phyloP scores from a whole-genome alignment of 1,140 invertebrate species.

The Daktulosphaira vitifoliae region DNA sequence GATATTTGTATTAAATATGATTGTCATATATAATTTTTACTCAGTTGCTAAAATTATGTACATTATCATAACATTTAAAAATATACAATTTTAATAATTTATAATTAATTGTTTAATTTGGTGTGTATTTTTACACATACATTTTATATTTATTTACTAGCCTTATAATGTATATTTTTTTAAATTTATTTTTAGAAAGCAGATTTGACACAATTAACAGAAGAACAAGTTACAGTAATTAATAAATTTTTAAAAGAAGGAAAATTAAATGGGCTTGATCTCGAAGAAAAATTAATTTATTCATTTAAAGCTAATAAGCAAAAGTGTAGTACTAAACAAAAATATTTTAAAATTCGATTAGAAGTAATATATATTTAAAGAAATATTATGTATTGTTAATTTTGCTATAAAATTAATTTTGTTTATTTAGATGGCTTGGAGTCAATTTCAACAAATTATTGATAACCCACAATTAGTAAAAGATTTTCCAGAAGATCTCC shows the following conservation, averaged over 20 bases:
- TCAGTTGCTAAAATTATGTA: no score
- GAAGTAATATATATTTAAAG: constrained; percentile 41
- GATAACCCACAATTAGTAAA: constrained; percentile 54
- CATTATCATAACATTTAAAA: no score
- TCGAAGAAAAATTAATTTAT: constrained; percentile 41
- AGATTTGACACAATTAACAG: constrained; percentile 51
- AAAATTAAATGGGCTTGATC: constrained; percentile 63
- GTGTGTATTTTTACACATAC: no score
- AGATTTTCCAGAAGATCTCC: constrained; percentile 63
- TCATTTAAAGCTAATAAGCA: constrained; percentile 43
- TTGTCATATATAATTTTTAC: no score
- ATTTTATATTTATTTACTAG: no score
- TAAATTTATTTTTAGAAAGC: constrained; percentile 40
- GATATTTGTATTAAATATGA: no score
- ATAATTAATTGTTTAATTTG: no score
- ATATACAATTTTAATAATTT: no score
- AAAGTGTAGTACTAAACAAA: constrained; percentile 44
- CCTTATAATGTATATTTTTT: no score
- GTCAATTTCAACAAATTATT: constrained; percentile 57
- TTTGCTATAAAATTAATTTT: no score
- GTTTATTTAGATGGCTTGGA: constrained; percentile 47
- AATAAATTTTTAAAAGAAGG: constrained; percentile 73
- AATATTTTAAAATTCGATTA: constrained; percentile 55
- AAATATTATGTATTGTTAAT: background rate
- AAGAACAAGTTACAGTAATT: constrained; percentile 61